Conservation (phyloP, 1,140 invertebrate genomes). For the Neodiprion pinetum region DNA sequence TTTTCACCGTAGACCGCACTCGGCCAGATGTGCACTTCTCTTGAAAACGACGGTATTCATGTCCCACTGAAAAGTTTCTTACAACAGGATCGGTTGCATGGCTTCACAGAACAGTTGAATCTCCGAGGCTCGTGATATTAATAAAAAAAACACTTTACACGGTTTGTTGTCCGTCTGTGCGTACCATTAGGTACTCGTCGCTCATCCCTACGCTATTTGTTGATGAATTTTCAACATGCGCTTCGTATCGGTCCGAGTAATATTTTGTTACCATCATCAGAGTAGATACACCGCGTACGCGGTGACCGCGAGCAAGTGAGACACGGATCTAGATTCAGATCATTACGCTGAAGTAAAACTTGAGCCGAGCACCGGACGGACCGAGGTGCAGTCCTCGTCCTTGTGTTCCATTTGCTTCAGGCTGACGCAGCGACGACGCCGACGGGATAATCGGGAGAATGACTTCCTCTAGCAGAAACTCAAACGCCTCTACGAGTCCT, state of each 20-base stretch:
- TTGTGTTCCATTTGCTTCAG: conserved; percentile 1
- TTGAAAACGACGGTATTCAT: too few species aligned
- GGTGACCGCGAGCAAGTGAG: conserved; percentile 38
- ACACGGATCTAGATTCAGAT: conserved; percentile 37
- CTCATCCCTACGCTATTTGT: too few species aligned
- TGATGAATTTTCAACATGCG: too few species aligned
- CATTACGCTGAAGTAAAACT: conserved; percentile 31
- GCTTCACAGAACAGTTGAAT: too few species aligned
- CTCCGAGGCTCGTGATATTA: too few species aligned
- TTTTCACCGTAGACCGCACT: conserved; percentile 27
- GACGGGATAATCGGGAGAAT: neutral
- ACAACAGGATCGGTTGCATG: too few species aligned
- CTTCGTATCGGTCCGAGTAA: neutral
- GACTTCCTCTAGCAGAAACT: neutral
- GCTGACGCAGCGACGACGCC: too few species aligned
- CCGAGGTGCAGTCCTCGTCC: neutral
- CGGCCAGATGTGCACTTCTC: too few species aligned
- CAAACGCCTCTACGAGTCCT: neutral
- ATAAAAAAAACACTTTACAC: too few species aligned
- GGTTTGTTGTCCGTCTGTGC: too few species aligned
- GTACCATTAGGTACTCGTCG: too few species aligned
- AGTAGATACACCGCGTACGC: conserved; percentile 34
- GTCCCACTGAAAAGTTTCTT: too few species aligned
- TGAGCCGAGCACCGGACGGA: neutral
- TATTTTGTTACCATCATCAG: neutral